These are phyloP conservation scores for Nymphalis c-album DNA, from an alignment of 2,888 invertebrate species.

Conservation along the genomic window DNA sequence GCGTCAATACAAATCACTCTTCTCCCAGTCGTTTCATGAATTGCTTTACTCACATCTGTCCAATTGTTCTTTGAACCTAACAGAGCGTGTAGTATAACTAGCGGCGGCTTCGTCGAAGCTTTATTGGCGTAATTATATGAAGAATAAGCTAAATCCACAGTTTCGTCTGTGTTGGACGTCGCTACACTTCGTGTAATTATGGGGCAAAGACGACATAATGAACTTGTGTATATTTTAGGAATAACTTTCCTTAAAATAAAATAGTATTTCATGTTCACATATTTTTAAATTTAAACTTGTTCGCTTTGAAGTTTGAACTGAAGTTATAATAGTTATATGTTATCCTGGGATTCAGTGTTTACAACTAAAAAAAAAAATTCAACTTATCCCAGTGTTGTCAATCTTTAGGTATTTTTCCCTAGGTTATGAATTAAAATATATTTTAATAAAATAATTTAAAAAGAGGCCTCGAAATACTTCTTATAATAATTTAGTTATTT, in stretches of 20 bases:
- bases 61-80: conserved; percentile 97
- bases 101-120: conserved; percentile 73
- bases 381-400: no score
- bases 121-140: conserved; percentile 82
- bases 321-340: no score
- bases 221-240: conserved; percentile 35
- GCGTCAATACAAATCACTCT: conserved; percentile 93
- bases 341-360: no score
- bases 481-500: no score
- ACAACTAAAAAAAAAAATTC: no score
- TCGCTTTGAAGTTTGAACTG: no score
- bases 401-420: no score
- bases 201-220: conserved; percentile 26
- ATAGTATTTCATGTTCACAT: no score
- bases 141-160: conserved; percentile 85
- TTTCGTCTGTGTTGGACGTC: conserved; percentile 62
- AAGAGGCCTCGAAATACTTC: no score
- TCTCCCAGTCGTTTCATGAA: conserved; percentile 84
- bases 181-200: conserved; percentile 45
- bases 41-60: conserved; percentile 90
- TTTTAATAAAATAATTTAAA: no score
- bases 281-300: no score
- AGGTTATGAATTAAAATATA: no score
- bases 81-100: conserved; percentile 93
- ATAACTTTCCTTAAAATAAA: conserved; percentile 10